These are phyloP conservation scores for Endotricha flammealis DNA, from an alignment of 2,888 invertebrate genomes.

Conservation along the genomic window DNA sequence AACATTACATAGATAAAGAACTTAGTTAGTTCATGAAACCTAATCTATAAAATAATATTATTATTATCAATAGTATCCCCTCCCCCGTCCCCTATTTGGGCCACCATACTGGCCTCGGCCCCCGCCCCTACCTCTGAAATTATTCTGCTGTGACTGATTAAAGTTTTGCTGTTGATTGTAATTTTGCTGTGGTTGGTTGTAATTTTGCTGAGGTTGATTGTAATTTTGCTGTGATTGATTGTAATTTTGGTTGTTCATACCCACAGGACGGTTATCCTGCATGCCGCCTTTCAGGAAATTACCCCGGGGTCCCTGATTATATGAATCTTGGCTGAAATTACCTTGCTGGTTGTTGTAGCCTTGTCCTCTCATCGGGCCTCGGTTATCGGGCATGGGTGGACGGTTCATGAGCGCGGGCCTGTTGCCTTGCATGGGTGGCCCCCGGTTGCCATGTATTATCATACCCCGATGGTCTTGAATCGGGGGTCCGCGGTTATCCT, in stretches of 20 bases:
- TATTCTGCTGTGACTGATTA: too few species aligned
- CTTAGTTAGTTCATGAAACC: background rate
- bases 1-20: slow-evolving; percentile 3
- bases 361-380: slow-evolving; percentile 1
- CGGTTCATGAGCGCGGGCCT: too few species aligned
- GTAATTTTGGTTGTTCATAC: slow-evolving; percentile 19
- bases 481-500: slow-evolving; percentile 6
- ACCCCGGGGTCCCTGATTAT: slow-evolving; percentile 35
- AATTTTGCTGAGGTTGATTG: too few species aligned
- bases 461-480: slow-evolving; percentile 1
- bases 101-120: slow-evolving; percentile 34
- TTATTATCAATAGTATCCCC: slow-evolving; percentile 26
- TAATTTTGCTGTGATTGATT: too few species aligned
- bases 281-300: slow-evolving; percentile 39
- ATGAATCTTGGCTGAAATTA: slow-evolving; percentile 16
- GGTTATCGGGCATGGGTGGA: slow-evolving; percentile 4
- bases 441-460: slow-evolving; percentile 8
- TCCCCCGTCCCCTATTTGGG: slow-evolving; percentile 41
- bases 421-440: slow-evolving; percentile 4
- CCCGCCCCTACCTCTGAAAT: slow-evolving; percentile 40
- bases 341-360: slow-evolving; percentile 5
- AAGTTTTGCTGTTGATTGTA: too few species aligned
- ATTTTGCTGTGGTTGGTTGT: too few species aligned
- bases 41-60: background rate
- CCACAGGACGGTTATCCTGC: slow-evolving; percentile 26